Evolutionary conservation across 2,797 vertebrate genomes (phyloP).

Genomic region (Sebastes taczanowskii): DNA sequence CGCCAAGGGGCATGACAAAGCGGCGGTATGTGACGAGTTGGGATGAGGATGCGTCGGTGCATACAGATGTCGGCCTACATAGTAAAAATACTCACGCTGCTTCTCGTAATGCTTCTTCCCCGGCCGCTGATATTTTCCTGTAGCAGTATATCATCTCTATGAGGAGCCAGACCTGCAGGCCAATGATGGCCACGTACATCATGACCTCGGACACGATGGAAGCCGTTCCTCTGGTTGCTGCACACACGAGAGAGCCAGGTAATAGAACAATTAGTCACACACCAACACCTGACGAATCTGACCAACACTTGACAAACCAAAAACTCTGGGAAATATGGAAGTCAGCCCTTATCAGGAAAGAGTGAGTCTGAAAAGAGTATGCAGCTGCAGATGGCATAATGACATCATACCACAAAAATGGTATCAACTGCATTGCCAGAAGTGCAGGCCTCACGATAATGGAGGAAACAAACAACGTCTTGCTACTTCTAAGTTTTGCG

Average conservation of each 20-base stretch:
- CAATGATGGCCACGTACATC: slow-evolving; percentile 95
- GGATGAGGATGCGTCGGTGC: not conserved
- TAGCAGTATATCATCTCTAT: slow-evolving; percentile 97
- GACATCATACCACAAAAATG: not conserved
- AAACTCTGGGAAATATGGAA: not conserved
- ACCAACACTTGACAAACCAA: not conserved
- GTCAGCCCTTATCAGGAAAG: not conserved
- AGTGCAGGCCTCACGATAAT: not conserved
- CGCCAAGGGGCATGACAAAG: not conserved
- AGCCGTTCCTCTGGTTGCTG: slow-evolving; percentile 88
- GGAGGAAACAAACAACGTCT: not conserved
- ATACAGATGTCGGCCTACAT: not conserved
- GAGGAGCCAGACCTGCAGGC: slow-evolving; percentile 92
- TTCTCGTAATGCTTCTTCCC: slow-evolving; percentile 90
- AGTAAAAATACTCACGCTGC: slow-evolving; percentile 86
- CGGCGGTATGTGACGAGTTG: not conserved
- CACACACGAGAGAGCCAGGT: not conserved
- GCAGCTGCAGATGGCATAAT: not conserved
- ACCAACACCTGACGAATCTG: not conserved
- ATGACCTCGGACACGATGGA: slow-evolving; percentile 95
- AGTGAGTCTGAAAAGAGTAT: not conserved
- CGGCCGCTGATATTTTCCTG: slow-evolving; percentile 88
- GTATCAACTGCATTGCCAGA: not conserved
- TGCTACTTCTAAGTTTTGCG: too few relatives aligned
- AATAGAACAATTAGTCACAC: not conserved